Conservation (phyloP, 2,888 invertebrate genomes). For the Cataglyphis livida region DNA sequence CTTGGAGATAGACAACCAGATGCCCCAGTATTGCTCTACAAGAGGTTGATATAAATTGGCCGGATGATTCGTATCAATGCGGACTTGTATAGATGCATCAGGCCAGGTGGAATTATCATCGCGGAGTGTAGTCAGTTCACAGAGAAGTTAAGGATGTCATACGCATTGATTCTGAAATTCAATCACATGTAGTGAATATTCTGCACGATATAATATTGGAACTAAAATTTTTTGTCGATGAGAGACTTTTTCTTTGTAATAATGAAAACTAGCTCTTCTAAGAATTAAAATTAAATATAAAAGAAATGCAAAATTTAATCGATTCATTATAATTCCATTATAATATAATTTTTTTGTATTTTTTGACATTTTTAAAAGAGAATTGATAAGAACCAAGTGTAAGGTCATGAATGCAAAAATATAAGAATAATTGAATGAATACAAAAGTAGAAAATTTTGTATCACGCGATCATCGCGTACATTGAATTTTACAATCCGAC, state of each 20-base stretch:
- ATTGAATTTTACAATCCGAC: too few species aligned
- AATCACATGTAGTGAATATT: not conserved
- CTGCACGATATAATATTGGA: not conserved
- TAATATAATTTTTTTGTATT: not conserved
- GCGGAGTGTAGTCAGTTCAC: not conserved
- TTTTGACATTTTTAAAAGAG: not conserved
- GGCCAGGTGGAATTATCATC: constrained; percentile 24
- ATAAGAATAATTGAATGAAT: too few species aligned
- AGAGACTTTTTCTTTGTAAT: not conserved
- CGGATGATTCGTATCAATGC: constrained; percentile 3
- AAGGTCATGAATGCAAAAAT: too few species aligned
- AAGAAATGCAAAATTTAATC: not conserved
- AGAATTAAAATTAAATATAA: not conserved
- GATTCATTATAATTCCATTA: not conserved
- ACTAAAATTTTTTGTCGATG: not conserved
- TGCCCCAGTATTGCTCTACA: constrained; percentile 27
- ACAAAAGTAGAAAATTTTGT: too few species aligned
- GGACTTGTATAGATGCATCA: constrained; percentile 31
- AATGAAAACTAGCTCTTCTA: not conserved
- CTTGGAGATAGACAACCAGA: constrained; percentile 61
- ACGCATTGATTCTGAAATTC: constrained; percentile 3
- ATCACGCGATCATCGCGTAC: too few species aligned
- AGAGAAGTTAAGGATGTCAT: not conserved
- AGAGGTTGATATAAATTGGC: constrained; percentile 4
- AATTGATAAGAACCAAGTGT: too few species aligned